A percentile compares a stretch with the other conserved stretches of the same genome.
Conservation (phyloP, 2,888 invertebrate species). For the Baronia brevicornis region DNA sequence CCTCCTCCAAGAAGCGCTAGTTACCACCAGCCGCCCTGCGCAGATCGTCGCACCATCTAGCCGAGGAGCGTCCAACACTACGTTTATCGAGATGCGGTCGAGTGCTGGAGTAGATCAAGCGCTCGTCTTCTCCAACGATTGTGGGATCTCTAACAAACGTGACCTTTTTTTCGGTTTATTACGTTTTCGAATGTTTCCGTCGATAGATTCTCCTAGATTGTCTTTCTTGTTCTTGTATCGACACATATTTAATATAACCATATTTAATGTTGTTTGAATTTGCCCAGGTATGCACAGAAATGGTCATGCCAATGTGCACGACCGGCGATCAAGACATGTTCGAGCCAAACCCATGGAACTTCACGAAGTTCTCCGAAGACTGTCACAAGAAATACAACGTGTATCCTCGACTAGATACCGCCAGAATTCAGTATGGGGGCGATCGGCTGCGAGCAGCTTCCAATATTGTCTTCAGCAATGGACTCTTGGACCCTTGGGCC, state of each 20-base stretch:
- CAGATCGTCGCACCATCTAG: too few relatives aligned
- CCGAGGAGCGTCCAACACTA: too few relatives aligned
- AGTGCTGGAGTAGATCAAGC: too few relatives aligned
- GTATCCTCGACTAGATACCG: slow-evolving; percentile 79
- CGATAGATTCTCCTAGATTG: too few relatives aligned
- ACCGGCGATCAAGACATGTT: slow-evolving; percentile 89
- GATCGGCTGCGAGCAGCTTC: slow-evolving; percentile 79
- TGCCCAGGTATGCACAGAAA: slow-evolving; percentile 91
- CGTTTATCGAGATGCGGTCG: too few relatives aligned
- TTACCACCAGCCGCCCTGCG: too few relatives aligned
- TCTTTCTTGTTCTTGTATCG: too few relatives aligned
- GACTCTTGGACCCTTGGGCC: slow-evolving; percentile 91
- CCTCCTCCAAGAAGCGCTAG: too few relatives aligned
- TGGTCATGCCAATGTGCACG: slow-evolving; percentile 96
- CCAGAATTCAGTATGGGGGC: slow-evolving; percentile 88
- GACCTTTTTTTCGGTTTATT: not conserved
- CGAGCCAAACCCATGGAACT: slow-evolving; percentile 83
- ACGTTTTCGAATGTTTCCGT: too few relatives aligned
- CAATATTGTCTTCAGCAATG: slow-evolving; percentile 89
- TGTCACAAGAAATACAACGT: slow-evolving; percentile 84
- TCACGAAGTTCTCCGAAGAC: slow-evolving; percentile 75
- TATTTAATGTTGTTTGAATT: slow-evolving; percentile 1
- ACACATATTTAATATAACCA: not conserved
- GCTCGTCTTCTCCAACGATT: too few relatives aligned
- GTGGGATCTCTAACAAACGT: too few relatives aligned